Conservation (phyloP, 2,888 invertebrate species). For the Keiferia lycopersicella region DNA sequence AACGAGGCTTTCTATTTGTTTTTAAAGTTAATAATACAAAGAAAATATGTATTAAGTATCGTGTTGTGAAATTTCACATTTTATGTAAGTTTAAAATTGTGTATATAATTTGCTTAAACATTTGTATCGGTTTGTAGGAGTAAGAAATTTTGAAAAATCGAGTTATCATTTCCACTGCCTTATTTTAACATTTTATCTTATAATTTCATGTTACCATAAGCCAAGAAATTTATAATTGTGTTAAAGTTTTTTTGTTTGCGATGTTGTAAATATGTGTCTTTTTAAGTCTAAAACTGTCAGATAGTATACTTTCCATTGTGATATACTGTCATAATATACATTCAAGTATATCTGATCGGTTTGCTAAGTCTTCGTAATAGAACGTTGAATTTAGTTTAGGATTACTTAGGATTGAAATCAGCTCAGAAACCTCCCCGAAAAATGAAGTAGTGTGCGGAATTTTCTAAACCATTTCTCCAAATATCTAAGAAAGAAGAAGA, state of each 20-base stretch:
- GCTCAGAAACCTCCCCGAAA: too few species aligned
- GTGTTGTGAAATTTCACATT: conserved; percentile 2
- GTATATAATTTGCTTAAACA: background rate
- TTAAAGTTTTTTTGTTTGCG: conserved; percentile 28
- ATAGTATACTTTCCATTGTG: too few species aligned
- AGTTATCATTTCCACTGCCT: background rate
- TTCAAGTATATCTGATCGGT: too few species aligned
- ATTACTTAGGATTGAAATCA: too few species aligned
- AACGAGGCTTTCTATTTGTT: conserved; percentile 7
- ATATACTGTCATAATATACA: too few species aligned
- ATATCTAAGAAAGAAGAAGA: too few species aligned
- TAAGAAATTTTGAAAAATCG: background rate
- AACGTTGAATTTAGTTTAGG: too few species aligned
- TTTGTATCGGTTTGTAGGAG: background rate
- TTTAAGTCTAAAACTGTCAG: background rate
- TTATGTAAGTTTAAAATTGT: background rate
- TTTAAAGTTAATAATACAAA: background rate
- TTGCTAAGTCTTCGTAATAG: too few species aligned
- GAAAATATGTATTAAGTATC: conserved; percentile 10
- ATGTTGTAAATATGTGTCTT: conserved; percentile 20
- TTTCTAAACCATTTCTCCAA: too few species aligned
- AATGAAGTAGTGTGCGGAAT: too few species aligned
- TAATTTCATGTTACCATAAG: conserved; percentile 27
- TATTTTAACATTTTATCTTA: conserved; percentile 10
- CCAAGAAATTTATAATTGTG: conserved; percentile 20